Base-by-base conservation (phyloP, 2,888 invertebrate species). In the Drosophila multiciliata region DNA sequence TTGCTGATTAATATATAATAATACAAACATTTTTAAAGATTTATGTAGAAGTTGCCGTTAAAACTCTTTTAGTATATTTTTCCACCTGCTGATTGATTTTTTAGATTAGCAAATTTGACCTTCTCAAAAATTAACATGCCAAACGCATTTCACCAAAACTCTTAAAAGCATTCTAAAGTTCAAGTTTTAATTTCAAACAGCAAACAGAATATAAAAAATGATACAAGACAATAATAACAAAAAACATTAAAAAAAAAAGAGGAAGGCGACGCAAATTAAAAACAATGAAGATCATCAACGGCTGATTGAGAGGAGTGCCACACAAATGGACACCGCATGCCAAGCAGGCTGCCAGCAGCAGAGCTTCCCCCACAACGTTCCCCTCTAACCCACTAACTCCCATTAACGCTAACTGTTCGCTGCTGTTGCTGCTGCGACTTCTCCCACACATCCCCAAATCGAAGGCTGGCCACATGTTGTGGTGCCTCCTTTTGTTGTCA, bases 221-320 rank as follows among this genome's bases (percentile, higher is more conserved):
- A 52, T 36, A 53, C 33, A 9, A 54, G 17, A n/a, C 38, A 36
- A 54, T 52, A 66, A 48, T 42, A 38, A 38, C 38, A 38, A 54
- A 57, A 48, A 42, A 53, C 66, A 78, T 53, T 38, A 54, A 60
- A 48, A 67, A 71, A 71, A 73, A 57, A 52, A 50, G 50, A 55
- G 52, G 70, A 66, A 67, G 63, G 58, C 72, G 73, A 68, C 63
- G 73, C 74, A 83, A 83, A 89, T 87, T 89, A 83, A 86, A 86
- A 84, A 84, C 87, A 86, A 82, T 87, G 87, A 87, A 87, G 85
- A 87, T 89, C 89, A 82, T 78, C 84, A 84, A 72, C 77, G 69
- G 78, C 70, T 82, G 89, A 82, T 89, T 87, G 85, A 77, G 72
- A 73, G 86, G 86, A 83, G 87, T 87, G 86, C 66, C 87, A 61